Conservation (phyloP, 2,888 invertebrate species). For the Sesia apiformis region DNA sequence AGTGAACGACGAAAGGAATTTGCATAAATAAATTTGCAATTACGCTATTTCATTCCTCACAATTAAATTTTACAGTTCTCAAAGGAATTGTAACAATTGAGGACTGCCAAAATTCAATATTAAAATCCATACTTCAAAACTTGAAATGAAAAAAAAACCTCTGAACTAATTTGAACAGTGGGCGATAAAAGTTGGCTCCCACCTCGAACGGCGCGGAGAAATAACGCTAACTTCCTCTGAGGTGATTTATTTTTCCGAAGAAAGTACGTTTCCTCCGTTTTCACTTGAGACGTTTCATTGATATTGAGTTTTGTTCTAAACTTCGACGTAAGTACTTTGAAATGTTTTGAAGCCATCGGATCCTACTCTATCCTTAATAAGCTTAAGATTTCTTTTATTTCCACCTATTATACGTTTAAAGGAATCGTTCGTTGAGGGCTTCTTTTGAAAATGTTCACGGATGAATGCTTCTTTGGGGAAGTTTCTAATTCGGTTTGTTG, state of each 20-base stretch:
- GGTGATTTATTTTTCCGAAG: conserved; percentile 63
- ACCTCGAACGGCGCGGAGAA: conserved; percentile 47
- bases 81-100: no score
- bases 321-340: conserved; percentile 49
- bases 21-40: no score
- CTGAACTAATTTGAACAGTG: conserved; percentile 58
- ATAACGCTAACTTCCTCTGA: conserved; percentile 50
- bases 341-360: conserved; percentile 41
- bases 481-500: conserved; percentile 38
- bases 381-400: conserved; percentile 39
- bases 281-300: conserved; percentile 54
- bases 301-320: conserved; percentile 64
- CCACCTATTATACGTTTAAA: conserved; percentile 40
- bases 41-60: no score
- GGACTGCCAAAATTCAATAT: conserved; percentile 49
- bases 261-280: conserved; percentile 49
- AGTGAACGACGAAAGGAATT: no score
- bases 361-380: conserved; percentile 46
- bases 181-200: conserved; percentile 55
- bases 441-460: conserved; percentile 26
- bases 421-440: conserved; percentile 29
- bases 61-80: no score
- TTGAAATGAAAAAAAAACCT: conserved; percentile 29
- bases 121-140: conserved; percentile 65
- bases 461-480: conserved; percentile 29